Percentiles rank a stretch among this genome's conserved stretches.
phyloP scores from a whole-genome alignment of 2,113 vertebrate species.

The Microcebus lehilahytsara region DNA sequence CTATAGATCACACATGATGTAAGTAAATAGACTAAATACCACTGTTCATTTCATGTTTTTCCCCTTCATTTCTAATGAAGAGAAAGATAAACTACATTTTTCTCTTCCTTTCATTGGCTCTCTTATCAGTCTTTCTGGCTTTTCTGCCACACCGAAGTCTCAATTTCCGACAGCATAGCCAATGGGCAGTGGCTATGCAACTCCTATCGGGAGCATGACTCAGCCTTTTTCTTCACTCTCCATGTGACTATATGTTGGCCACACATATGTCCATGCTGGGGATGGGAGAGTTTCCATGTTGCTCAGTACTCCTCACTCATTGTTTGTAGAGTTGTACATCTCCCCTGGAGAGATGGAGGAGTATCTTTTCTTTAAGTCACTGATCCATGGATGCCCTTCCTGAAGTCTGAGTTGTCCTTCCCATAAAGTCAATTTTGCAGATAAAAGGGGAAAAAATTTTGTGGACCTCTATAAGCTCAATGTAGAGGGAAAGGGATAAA shows the following conservation, averaged over 20 bases:
- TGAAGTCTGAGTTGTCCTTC: not conserved
- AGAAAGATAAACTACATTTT: not conserved
- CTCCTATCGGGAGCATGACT: not conserved
- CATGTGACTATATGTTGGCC: not conserved
- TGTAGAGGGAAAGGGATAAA: not conserved
- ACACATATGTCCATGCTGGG: accelerated
- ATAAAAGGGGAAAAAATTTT: not conserved
- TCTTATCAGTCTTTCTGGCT: not conserved
- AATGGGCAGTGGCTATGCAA: accelerated
- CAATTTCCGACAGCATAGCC: not conserved
- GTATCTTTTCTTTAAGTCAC: not conserved
- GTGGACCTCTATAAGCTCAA: not conserved
- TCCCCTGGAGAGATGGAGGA: not conserved
- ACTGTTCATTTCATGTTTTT: not conserved
- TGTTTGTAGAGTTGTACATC: accelerated
- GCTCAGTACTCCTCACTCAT: not conserved
- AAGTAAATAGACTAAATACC: not conserved
- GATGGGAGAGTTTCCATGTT: not conserved
- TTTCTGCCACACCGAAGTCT: not conserved
- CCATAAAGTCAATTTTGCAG: not conserved
- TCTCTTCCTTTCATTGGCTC: not conserved
- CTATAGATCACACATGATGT: not conserved
- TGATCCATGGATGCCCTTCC: not conserved
- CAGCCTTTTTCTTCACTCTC: accelerated
- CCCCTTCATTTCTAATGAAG: not conserved